Conservation (phyloP, 2,888 invertebrate genomes). For the Apomyelois bistriatella region DNA sequence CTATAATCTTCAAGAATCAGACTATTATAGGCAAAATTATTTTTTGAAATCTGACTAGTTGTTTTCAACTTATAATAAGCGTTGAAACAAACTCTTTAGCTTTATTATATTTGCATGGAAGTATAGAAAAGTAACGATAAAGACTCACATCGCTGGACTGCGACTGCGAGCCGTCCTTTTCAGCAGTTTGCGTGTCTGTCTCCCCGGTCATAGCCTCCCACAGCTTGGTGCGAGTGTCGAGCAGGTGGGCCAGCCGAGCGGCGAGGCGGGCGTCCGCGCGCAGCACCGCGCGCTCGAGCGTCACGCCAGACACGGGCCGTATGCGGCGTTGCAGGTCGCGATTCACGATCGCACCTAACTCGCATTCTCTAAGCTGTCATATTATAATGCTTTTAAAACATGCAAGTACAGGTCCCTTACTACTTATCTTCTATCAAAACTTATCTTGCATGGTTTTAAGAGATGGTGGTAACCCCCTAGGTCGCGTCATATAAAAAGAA, state of each 20-base stretch:
- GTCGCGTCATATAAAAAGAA: too few relatives aligned
- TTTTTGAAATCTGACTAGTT: too few relatives aligned
- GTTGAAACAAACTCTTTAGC: too few relatives aligned
- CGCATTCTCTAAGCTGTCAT: constrained; percentile 89
- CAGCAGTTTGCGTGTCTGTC: constrained; percentile 16
- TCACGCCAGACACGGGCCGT: constrained; percentile 93
- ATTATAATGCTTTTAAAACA: too few relatives aligned
- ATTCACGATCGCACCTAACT: constrained; percentile 97
- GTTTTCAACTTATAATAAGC: too few relatives aligned
- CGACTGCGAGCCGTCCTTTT: constrained; percentile 26
- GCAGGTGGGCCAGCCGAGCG: constrained; percentile 93
- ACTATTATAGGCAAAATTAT: too few relatives aligned
- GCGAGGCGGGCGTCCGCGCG: constrained; percentile 95
- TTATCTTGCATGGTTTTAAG: too few relatives aligned
- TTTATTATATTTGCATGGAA: too few relatives aligned
- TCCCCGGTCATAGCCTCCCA: constrained; percentile 74
- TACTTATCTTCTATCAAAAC: too few relatives aligned
- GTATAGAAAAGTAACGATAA: neutral
- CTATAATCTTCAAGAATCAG: too few relatives aligned
- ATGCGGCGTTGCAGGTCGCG: constrained; percentile 96
- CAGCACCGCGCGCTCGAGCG: constrained; percentile 92
- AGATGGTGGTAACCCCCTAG: too few relatives aligned
- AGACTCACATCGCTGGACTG: constrained; percentile 30
- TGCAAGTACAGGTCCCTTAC: too few relatives aligned
- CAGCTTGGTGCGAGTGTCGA: constrained; percentile 90